Evolutionary conservation across 2,888 invertebrate genomes (phyloP).

Genomic region (Phrixothrix hirtus): DNA sequence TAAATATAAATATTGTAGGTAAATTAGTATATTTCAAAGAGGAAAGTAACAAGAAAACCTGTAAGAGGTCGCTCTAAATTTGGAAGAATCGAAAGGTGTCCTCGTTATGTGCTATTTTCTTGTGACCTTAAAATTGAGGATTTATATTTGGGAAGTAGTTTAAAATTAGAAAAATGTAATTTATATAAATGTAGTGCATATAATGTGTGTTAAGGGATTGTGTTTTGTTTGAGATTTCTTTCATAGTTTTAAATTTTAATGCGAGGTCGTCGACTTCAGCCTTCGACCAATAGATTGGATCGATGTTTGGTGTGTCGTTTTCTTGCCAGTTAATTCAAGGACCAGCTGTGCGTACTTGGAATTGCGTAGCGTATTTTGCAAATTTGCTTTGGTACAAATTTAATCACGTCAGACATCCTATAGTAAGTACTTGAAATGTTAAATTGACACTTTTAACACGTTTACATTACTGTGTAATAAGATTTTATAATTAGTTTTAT

Average conservation of each 20-base stretch:
- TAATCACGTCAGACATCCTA: constrained; percentile 48
- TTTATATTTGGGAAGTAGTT: background rate
- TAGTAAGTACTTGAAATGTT: constrained; percentile 53
- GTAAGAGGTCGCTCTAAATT: background rate
- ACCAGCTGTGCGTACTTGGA: constrained; percentile 72
- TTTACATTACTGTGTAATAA: background rate
- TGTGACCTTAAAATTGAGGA: constrained; percentile 4
- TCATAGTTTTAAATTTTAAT: constrained; percentile 38
- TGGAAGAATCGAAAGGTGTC: constrained; percentile 1
- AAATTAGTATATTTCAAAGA: too few relatives aligned
- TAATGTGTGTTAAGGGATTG: background rate
- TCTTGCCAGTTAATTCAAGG: constrained; percentile 68
- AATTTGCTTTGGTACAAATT: constrained; percentile 67
- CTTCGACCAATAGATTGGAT: constrained; percentile 61
- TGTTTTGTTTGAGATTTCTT: constrained; percentile 31
- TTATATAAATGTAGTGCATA: constrained; percentile 2
- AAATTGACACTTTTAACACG: constrained; percentile 4
- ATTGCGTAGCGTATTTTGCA: constrained; percentile 65
- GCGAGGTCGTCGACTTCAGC: constrained; percentile 40
- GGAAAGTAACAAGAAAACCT: background rate
- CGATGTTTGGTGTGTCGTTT: constrained; percentile 70
- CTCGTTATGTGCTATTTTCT: background rate
- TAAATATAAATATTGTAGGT: too few relatives aligned
- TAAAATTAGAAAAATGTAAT: too few relatives aligned
- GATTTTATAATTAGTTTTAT: too few relatives aligned